Percentiles rank a stretch among this genome's conserved stretches.
These are phyloP conservation scores for Corythaeola cristata DNA, from an alignment of 2,113 vertebrate genomes.

Conservation along the genomic window DNA sequence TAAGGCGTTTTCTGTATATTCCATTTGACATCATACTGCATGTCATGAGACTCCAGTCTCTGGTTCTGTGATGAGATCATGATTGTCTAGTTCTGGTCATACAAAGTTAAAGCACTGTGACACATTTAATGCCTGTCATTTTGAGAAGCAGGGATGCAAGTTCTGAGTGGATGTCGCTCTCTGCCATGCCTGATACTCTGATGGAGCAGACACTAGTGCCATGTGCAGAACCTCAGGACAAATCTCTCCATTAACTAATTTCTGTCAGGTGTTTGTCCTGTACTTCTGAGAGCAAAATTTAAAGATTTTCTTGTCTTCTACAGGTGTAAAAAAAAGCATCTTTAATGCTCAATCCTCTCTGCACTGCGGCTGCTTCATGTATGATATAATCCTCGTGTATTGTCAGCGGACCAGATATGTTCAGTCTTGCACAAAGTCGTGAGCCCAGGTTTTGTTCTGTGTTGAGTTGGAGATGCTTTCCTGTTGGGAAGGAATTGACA, in stretches of 20 bases:
- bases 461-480: slow-evolving; percentile 58
- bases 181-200: neutral
- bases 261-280: neutral
- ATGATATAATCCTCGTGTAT: slow-evolving; percentile 60
- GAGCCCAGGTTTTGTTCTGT: slow-evolving; percentile 55
- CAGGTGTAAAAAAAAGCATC: slow-evolving; percentile 61
- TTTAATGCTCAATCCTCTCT: slow-evolving; percentile 61
- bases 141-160: neutral
- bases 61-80: neutral
- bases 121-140: neutral
- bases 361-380: slow-evolving; percentile 55
- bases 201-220: neutral
- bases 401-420: slow-evolving; percentile 42
- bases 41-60: neutral
- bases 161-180: neutral
- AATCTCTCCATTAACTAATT: neutral
- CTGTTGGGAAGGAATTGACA: slow-evolving; percentile 63
- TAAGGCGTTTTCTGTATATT: neutral
- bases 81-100: neutral
- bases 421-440: slow-evolving; percentile 59
- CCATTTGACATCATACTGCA: neutral
- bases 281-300: neutral
- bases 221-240: neutral
- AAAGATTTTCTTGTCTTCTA: slow-evolving; percentile 49
- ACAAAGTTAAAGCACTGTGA: neutral